Evolutionary conservation across 1,140 invertebrate species (phyloP), one percentile per base, ranked within the genome.

Genomic region (Parasteatoda tepidariorum): DNA sequence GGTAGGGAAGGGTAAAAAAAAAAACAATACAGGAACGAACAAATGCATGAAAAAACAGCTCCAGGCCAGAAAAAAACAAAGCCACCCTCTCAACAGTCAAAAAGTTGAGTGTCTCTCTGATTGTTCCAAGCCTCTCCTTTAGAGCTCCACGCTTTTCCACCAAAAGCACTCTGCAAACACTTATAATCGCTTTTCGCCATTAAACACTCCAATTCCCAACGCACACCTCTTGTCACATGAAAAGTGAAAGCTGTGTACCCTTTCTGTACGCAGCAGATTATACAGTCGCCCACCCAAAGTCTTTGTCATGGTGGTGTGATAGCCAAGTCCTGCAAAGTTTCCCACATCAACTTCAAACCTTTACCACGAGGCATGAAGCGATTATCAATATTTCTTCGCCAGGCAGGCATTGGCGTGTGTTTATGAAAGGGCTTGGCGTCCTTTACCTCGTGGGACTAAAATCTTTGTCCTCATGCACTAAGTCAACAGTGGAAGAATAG

Each of bases 181-280:
- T 48, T 48, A 9, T 48, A 48, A 48, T 48, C 38, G 38, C 38
- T 18, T 48, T 13, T 24, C 33, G 15, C 4, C 68, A 26, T 26
- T 68, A 26, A 68, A 68, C 34, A 68, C 38, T 48, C 18, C 38
- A 68, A 34, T 68, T 9, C 66, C 55, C 66, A 41, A 33, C 3
- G 9, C 66, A 68, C 66, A 38, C 38, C 34, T 22, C 18, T 13
- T 38, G 13, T 15, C 33, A n/a, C 48, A 26, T 18, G 7, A 71
- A 68, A 71, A 55, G 68, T 48, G 48, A 57, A 71, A 71, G 30
- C 48, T 57, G 55, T 71, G 68, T 71, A 71, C 68, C 68, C 68
- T 57, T 71, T 71, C 68, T 71, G 68, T 55, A 55, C 68, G 22
- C 22, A 55, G 31, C 41, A 71, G 68, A 71, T 71, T n/a, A n/a